phyloP scores from a whole-genome alignment of 53 echinoderm and acorn worm genomes.

The Pentamera pediparva region DNA sequence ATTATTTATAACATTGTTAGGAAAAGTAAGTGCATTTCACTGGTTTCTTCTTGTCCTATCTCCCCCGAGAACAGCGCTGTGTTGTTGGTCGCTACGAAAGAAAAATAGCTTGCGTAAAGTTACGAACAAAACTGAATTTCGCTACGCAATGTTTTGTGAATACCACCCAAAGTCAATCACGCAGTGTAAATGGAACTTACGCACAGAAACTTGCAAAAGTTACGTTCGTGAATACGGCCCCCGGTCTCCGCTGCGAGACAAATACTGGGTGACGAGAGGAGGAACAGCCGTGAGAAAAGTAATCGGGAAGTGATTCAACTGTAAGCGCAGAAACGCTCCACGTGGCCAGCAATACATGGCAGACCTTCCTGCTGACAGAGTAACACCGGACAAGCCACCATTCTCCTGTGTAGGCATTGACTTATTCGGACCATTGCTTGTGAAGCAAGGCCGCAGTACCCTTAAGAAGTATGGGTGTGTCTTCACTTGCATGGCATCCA shows the following conservation, averaged over 20 bases:
- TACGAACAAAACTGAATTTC: too few species aligned
- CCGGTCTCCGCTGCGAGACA: constrained; percentile 35
- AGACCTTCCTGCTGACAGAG: constrained; percentile 42
- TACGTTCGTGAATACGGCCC: too few species aligned
- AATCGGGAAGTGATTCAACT: constrained; percentile 51
- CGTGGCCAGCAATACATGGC: constrained; percentile 51
- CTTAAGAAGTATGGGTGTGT: constrained; percentile 54
- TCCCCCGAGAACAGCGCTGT: too few species aligned
- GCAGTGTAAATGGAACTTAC: too few species aligned
- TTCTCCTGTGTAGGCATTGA: constrained; percentile 50
- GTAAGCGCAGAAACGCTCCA: constrained; percentile 34
- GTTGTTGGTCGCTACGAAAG: too few species aligned
- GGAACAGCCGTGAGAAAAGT: constrained; percentile 40
- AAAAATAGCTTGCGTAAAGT: too few species aligned
- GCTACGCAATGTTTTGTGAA: too few species aligned
- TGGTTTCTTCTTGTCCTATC: too few species aligned
- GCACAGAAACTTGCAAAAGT: too few species aligned
- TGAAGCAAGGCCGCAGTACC: constrained; percentile 44
- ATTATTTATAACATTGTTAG: too few species aligned
- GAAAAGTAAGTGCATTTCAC: too few species aligned
- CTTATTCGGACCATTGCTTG: constrained; percentile 50
- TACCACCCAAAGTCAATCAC: too few species aligned
- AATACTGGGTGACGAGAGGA: constrained; percentile 46
- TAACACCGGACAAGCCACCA: constrained; percentile 55
- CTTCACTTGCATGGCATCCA: constrained; percentile 42